Evolutionary conservation across 2,888 invertebrate species (phyloP).

Genomic region (Drosophila acutilabella): DNA sequence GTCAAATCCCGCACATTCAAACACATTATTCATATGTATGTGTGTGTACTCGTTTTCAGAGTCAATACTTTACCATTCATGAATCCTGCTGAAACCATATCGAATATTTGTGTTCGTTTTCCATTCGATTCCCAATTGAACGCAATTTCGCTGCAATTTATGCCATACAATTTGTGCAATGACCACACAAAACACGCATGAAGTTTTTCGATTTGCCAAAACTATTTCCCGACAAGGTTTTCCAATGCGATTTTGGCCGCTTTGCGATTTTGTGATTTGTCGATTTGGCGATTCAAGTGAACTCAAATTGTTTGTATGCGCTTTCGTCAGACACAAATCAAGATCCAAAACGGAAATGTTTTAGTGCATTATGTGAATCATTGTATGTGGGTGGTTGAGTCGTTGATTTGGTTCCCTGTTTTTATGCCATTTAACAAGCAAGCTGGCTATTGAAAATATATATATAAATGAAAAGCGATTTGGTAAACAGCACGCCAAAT

Average conservation of each 20-base stretch:
- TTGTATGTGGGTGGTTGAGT: slow-evolving; percentile 7
- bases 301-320: slow-evolving; percentile 66
- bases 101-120: slow-evolving; percentile 3
- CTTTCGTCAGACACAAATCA: slow-evolving; percentile 50
- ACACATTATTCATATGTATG: slow-evolving; percentile 27
- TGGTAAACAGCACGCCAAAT: slow-evolving; percentile 17
- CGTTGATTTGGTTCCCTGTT: slow-evolving; percentile 21
- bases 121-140: slow-evolving; percentile 17
- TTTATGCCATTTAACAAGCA: slow-evolving; percentile 41
- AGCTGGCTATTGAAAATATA: slow-evolving; percentile 56
- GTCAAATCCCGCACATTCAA: slow-evolving; percentile 9
- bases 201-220: slow-evolving; percentile 66
- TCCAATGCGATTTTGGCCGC: slow-evolving; percentile 46
- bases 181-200: slow-evolving; percentile 33
- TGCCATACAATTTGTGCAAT: slow-evolving; percentile 60
- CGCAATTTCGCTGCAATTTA: slow-evolving; percentile 60
- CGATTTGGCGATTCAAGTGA: slow-evolving; percentile 47
- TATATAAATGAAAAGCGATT: slow-evolving; percentile 75
- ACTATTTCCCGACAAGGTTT: slow-evolving; percentile 53
- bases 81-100: slow-evolving; percentile 35
- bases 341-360: slow-evolving; percentile 28
- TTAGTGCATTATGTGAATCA: slow-evolving; percentile 64
- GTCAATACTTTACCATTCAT: slow-evolving; percentile 54
- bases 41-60: slow-evolving; percentile 2
- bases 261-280: slow-evolving; percentile 34